Percentiles rank a stretch among this genome's conserved stretches.
phyloP scores from a whole-genome alignment of 1,140 invertebrate genomes.

The Cardiocondyla obscurior region DNA sequence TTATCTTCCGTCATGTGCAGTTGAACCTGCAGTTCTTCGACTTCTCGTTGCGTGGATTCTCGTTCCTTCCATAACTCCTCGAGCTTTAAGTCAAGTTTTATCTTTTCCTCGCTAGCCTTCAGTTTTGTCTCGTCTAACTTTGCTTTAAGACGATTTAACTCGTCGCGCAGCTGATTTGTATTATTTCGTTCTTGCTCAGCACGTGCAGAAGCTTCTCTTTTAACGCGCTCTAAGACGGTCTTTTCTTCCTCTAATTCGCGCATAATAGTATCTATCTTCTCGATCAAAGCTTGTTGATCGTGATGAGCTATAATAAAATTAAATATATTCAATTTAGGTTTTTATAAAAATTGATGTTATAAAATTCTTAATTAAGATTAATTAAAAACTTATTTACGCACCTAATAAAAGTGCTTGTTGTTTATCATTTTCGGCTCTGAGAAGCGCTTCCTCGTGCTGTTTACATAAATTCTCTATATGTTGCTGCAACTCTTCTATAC shows the following conservation, averaged over 20 bases:
- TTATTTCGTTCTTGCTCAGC: slow-evolving; percentile 89
- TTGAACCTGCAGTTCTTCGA: slow-evolving; percentile 91
- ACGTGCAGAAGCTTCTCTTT: slow-evolving; percentile 87
- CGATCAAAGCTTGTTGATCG: slow-evolving; percentile 92
- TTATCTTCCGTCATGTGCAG: slow-evolving; percentile 91
- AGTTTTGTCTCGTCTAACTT: slow-evolving; percentile 88
- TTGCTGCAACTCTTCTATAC: slow-evolving; percentile 89
- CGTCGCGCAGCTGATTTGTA: slow-evolving; percentile 90
- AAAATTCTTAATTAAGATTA: neutral
- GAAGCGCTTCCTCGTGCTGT: slow-evolving; percentile 92
- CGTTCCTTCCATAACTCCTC: slow-evolving; percentile 89
- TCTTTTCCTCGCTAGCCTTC: slow-evolving; percentile 89
- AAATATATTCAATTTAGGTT: slow-evolving; percentile 35
- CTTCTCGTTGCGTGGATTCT: slow-evolving; percentile 87
- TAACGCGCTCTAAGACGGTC: slow-evolving; percentile 87
- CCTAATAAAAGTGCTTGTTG: slow-evolving; percentile 93
- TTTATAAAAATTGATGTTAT: neutral
- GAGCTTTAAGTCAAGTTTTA: slow-evolving; percentile 87
- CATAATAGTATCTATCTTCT: slow-evolving; percentile 88
- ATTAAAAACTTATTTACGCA: slow-evolving; percentile 73
- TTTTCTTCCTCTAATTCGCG: slow-evolving; percentile 89
- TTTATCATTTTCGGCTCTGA: slow-evolving; percentile 94
- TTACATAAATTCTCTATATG: slow-evolving; percentile 91
- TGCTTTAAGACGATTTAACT: slow-evolving; percentile 87
- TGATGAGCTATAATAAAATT: slow-evolving; percentile 87